Percentiles rank a stretch among this genome's conserved stretches.
Conservation (phyloP, 2,113 vertebrate genomes). For the Trichomycterus rosablanca region DNA sequence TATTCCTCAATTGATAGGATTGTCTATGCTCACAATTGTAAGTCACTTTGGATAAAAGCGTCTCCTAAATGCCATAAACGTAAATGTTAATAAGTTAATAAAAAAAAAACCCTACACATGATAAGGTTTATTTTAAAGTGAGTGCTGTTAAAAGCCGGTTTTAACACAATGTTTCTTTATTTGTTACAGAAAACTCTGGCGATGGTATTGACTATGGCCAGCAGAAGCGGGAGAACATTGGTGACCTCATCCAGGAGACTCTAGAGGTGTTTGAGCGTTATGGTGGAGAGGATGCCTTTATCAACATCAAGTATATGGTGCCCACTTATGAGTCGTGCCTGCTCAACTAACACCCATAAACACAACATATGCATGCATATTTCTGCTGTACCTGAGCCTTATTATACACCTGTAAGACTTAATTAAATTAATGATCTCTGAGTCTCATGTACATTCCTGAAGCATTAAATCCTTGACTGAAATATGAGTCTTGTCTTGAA, state of each 20-base stretch:
- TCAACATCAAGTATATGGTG: slow-evolving; percentile 96
- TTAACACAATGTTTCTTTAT: too few species aligned
- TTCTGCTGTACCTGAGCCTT: slow-evolving; percentile 1
- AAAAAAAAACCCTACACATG: too few species aligned
- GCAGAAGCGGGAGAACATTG: slow-evolving; percentile 83
- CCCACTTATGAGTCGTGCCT: slow-evolving; percentile 89
- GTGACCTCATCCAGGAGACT: slow-evolving; percentile 88
- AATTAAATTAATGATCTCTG: slow-evolving; percentile 4
- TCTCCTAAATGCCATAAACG: too few species aligned
- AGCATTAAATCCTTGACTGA: background rate
- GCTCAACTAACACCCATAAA: slow-evolving; percentile 59
- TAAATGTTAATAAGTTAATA: too few species aligned
- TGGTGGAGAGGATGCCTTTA: slow-evolving; percentile 82
- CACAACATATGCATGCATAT: slow-evolving; percentile 14
- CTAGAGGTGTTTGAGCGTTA: slow-evolving; percentile 83
- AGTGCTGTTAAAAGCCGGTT: too few species aligned
- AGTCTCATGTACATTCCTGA: background rate
- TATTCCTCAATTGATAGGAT: too few species aligned
- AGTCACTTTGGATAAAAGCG: too few species aligned
- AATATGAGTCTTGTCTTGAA: slow-evolving; percentile 7
- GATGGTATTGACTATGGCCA: slow-evolving; percentile 88
- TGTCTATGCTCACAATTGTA: too few species aligned
- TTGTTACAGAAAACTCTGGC: slow-evolving; percentile 77
- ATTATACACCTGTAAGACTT: slow-evolving; percentile 48
- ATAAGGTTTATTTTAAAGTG: too few species aligned